Evolutionary conservation across 2,888 invertebrate genomes (phyloP).

Genomic region (Hymenopus coronatus): DNA sequence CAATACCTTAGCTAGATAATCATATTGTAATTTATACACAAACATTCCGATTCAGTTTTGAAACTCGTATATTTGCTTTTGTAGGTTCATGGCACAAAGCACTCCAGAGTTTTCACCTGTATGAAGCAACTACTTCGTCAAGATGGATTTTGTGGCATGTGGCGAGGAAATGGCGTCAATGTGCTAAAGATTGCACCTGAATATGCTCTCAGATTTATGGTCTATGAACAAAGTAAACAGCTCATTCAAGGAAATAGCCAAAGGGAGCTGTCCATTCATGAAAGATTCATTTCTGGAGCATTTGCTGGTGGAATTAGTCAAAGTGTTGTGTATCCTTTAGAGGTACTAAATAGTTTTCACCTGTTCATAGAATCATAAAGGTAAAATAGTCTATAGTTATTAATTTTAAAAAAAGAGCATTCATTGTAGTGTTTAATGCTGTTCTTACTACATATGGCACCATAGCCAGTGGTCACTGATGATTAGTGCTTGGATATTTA

Average conservation of each 20-base stretch:
- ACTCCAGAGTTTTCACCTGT: slow-evolving; percentile 58
- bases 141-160: slow-evolving; percentile 85
- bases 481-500: too few species aligned
- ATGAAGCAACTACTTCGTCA: slow-evolving; percentile 85
- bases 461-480: too few species aligned
- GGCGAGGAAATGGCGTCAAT: slow-evolving; percentile 98
- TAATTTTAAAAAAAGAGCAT: too few species aligned
- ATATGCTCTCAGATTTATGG: slow-evolving; percentile 96
- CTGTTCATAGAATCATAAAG: too few species aligned
- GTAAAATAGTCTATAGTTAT: slow-evolving; percentile 14
- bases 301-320: slow-evolving; percentile 94
- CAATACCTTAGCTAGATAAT: too few species aligned
- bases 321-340: slow-evolving; percentile 95
- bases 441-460: too few species aligned
- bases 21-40: too few species aligned
- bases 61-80: not conserved
- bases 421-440: too few species aligned
- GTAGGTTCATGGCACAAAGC: slow-evolving; percentile 85
- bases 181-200: slow-evolving; percentile 99
- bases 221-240: slow-evolving; percentile 93
- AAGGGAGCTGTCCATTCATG: slow-evolving; percentile 78
- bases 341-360: slow-evolving; percentile 52
- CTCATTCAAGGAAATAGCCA: slow-evolving; percentile 76
- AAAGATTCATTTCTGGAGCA: slow-evolving; percentile 92
- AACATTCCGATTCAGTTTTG: slow-evolving; percentile 34